phyloP scores from a whole-genome alignment of 2,113 vertebrate species.

The Callipepla squamata region DNA sequence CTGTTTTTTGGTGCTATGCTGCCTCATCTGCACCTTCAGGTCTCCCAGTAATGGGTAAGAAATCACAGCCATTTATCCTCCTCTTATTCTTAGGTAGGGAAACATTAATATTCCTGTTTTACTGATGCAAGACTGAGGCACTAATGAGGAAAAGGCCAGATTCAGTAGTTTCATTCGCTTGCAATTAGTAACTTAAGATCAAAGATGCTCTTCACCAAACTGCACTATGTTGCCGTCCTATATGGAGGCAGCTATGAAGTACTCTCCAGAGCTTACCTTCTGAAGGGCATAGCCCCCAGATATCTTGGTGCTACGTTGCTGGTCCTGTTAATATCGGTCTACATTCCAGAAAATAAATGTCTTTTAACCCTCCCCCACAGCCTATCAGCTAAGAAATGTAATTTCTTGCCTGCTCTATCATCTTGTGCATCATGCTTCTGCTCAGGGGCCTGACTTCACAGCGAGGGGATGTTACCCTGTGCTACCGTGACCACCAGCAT shows the following conservation, averaged over 20 bases:
- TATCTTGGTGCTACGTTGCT: background rate
- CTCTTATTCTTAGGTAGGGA: background rate
- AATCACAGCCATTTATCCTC: background rate
- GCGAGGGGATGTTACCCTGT: background rate
- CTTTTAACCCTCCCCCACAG: background rate
- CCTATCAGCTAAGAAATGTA: background rate
- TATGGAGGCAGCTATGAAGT: background rate
- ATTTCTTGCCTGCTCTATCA: background rate
- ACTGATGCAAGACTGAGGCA: background rate
- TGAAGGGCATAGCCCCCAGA: background rate
- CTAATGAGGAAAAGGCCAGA: background rate
- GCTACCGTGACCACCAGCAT: accelerated
- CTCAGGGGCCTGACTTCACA: background rate
- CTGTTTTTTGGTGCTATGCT: background rate
- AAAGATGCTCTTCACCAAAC: background rate
- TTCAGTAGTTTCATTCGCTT: background rate
- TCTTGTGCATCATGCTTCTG: background rate
- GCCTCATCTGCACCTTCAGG: background rate
- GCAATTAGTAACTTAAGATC: background rate
- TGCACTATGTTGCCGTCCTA: background rate
- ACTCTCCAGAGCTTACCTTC: background rate
- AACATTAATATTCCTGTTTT: background rate
- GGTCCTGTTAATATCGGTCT: background rate
- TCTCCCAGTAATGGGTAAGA: background rate
- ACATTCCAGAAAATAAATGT: background rate